Base-by-base conservation (phyloP, 2,888 invertebrate genomes). In the Dione vanillae region DNA sequence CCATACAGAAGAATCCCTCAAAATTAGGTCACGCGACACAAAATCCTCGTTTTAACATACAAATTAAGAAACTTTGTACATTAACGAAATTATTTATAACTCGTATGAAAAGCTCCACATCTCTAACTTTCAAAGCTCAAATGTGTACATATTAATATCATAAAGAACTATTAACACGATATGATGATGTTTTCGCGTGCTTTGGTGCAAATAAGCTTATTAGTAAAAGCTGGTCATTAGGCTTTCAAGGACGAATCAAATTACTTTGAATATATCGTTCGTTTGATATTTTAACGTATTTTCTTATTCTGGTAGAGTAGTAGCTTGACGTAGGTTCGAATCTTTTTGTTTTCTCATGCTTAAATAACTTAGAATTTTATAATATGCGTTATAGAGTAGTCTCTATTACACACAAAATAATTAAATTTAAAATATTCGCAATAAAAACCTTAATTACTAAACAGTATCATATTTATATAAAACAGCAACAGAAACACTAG, bases 181-280 rank as follows among this genome's bases (percentile, higher is more conserved):
- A 56, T 77, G 75, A 77, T 76, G 76, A 72, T 70, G 65, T 52
- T 66, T 76, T 77, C 70, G 77, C 77, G 77, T 77, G 77, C 72
- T 65, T 65, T 45, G 14, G 35, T 49, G 54, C 70, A 62, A 75
- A 71, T 70, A 73, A 69, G 72, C 76, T 74, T 74, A 75, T 74
- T 75, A 75, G 69, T 64, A 73, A 74, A 35, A 47, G 41, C 49
- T 49, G 65, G 65, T 61, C 69, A 73, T 74, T 74, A 74, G 56
- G 65, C 54, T 37, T 37, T 62, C 62, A 69, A 69, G 68, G 47
- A 40, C 64, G 62, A 11, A 0, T 49, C 0, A 49, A 58, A 56
- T 45, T 54, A 19, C 27, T 68, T 69, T 20, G 47, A 43, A 27
- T 69, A 47, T 56, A 20, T 61, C 41, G 61, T 67, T 62, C 47